Evolutionary conservation across 2,113 vertebrate species (phyloP).

Genomic region (Marcusenius ussheri): DNA sequence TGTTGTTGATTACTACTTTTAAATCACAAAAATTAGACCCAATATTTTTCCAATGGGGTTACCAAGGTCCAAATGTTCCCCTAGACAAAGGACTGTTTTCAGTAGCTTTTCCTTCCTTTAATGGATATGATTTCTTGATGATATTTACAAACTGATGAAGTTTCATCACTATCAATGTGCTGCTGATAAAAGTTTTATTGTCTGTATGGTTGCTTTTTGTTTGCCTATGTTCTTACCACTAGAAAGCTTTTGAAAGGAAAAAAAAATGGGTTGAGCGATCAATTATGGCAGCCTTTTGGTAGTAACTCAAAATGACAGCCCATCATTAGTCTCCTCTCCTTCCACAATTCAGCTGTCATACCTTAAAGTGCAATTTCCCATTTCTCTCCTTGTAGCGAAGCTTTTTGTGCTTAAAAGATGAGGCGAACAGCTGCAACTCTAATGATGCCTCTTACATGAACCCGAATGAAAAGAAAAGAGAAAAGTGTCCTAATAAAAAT

Average conservation of each 20-base stretch:
- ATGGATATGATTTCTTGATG: neutral
- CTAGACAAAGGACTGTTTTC: neutral
- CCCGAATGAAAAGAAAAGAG: conserved; percentile 13
- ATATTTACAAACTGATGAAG: neutral
- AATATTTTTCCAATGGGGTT: neutral
- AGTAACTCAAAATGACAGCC: conserved; percentile 34
- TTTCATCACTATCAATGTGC: neutral
- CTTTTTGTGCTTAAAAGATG: conserved; percentile 19
- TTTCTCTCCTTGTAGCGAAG: neutral
- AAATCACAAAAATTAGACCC: neutral
- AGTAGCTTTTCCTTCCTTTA: neutral
- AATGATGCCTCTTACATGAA: conserved; percentile 32
- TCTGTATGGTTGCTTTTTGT: neutral
- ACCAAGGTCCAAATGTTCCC: neutral
- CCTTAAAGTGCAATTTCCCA: conserved; percentile 31
- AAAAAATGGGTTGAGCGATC: conserved; percentile 37
- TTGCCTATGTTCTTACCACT: conserved; percentile 17
- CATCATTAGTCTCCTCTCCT: conserved; percentile 33
- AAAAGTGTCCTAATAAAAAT: conserved; percentile 6
- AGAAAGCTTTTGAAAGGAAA: conserved; percentile 27
- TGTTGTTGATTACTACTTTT: neutral
- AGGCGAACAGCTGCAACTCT: conserved; percentile 34
- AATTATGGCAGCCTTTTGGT: conserved; percentile 35
- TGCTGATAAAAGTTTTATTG: neutral
- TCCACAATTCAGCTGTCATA: conserved; percentile 30